Percentiles rank a stretch among this genome's conserved stretches.
Conservation (phyloP, 2,888 invertebrate species). For the Heliconius ismenius region DNA sequence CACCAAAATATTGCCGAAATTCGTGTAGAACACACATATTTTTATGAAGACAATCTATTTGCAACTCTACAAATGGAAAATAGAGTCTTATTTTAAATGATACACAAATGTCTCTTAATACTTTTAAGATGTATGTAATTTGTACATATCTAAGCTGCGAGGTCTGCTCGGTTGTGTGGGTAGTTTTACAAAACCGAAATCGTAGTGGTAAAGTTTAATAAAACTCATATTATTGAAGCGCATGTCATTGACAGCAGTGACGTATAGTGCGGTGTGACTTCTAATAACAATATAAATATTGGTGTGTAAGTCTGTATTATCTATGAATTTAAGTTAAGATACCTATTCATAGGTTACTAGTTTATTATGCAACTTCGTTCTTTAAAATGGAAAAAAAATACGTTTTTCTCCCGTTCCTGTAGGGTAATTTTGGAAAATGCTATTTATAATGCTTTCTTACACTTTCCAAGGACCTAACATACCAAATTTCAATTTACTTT, state of each 20-base stretch:
- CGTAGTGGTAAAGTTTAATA: conserved; percentile 72
- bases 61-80: conserved; percentile 41
- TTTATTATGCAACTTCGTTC: not conserved
- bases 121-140: conserved; percentile 40
- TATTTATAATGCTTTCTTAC: not conserved
- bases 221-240: conserved; percentile 73
- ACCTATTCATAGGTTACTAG: not conserved
- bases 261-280: conserved; percentile 27
- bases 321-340: not conserved
- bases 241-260: conserved; percentile 68
- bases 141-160: conserved; percentile 53
- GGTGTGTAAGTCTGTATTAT: not conserved
- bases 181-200: conserved; percentile 78
- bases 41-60: conserved; percentile 43
- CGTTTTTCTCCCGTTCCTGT: not conserved
- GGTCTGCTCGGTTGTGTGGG: conserved; percentile 64
- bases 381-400: not conserved
- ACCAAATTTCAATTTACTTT: not conserved
- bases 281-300: conserved; percentile 12
- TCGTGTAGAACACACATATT: conserved; percentile 46
- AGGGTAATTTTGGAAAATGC: not conserved
- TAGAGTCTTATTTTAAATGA: conserved; percentile 45
- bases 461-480: not conserved
- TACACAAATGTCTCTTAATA: conserved; percentile 28
- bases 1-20: conserved; percentile 63